Conservation (phyloP, 37 sponge, comb jelly and placozoan species). For the Diacarnus erythraeanus region DNA sequence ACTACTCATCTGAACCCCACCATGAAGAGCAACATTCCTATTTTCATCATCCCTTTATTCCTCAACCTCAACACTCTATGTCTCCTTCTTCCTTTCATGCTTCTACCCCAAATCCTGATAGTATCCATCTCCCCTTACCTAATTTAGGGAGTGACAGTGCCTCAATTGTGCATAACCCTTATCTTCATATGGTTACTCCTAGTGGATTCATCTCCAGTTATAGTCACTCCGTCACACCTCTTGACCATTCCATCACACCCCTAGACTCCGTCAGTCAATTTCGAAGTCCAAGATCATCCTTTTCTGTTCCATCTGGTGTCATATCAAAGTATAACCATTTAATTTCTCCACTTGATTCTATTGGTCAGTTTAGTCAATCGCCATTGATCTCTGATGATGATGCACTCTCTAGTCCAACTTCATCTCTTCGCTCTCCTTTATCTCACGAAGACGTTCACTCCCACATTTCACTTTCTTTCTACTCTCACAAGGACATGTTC, state of each 20-base stretch:
- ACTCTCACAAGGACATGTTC: neutral
- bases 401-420: neutral
- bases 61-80: too few species aligned
- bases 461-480: slow-evolving; percentile 18
- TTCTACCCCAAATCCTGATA: too few species aligned
- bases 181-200: too few species aligned
- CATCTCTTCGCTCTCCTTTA: neutral
- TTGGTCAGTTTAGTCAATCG: neutral
- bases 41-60: too few species aligned
- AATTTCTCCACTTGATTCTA: neutral
- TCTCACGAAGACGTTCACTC: neutral
- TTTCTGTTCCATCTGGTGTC: neutral
- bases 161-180: too few species aligned
- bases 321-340: neutral
- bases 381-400: neutral
- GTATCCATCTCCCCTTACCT: too few species aligned
- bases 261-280: neutral
- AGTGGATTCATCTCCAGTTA: too few species aligned
- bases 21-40: too few species aligned
- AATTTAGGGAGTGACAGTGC: too few species aligned
- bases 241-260: neutral
- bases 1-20: too few species aligned
- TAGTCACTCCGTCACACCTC: too few species aligned
- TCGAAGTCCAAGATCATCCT: neutral
- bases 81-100: too few species aligned